These are phyloP conservation scores for Melieria picta DNA, from an alignment of 2,888 invertebrate genomes.

Conservation along the genomic window DNA sequence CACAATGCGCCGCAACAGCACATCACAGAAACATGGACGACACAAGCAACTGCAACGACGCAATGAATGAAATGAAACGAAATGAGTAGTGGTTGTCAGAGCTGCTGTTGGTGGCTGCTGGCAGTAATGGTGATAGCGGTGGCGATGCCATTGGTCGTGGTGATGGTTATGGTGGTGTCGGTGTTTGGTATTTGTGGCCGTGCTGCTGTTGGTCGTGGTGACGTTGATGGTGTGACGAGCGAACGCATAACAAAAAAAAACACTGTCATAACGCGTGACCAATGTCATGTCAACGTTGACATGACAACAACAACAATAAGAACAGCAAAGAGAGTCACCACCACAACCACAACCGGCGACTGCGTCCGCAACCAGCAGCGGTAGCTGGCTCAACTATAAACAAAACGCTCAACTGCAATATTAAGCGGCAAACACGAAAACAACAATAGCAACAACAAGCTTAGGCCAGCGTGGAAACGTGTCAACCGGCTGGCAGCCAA, in stretches of 20 bases:
- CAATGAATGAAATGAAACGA: background rate
- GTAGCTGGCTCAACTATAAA: background rate
- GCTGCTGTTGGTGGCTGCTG: no score
- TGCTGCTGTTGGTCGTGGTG: background rate
- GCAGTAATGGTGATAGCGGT: background rate
- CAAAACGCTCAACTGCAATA: background rate
- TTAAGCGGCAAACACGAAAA: background rate
- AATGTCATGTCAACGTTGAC: slow-evolving; percentile 41
- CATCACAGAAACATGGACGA: background rate
- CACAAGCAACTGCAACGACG: slow-evolving; percentile 11
- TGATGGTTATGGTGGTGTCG: background rate
- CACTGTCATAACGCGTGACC: slow-evolving; percentile 40
- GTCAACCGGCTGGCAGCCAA: no score
- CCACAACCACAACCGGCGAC: background rate
- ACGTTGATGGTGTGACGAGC: background rate
- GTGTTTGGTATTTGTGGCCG: background rate
- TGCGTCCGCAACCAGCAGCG: background rate
- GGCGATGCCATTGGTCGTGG: background rate
- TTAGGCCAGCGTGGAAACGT: no score
- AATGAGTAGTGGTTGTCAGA: no score
- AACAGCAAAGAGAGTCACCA: slow-evolving; percentile 4
- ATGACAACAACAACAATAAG: slow-evolving; percentile 23
- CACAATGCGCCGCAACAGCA: background rate
- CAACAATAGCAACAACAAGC: background rate
- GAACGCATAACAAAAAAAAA: slow-evolving; percentile 25